Evolutionary conservation across 2,888 invertebrate genomes (phyloP), one percentile per base, ranked within the genome.

Genomic region (Vesta saturnalis): DNA sequence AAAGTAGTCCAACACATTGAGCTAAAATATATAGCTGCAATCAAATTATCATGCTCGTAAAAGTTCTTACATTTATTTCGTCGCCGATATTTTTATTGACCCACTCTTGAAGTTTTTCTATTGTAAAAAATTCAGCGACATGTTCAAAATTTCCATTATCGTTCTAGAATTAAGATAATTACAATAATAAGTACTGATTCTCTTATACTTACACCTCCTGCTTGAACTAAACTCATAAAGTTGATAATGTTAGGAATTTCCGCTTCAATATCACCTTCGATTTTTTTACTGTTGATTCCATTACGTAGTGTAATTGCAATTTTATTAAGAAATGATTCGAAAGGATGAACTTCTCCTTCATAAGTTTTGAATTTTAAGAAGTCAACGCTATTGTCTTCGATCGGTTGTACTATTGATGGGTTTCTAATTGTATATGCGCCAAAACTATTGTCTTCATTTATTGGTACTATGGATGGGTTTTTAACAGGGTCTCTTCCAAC

Each of bases 1-100:
- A 10, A 84, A 67, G 64, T 81, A 84, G n/a, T 80, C 77, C 6
- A 83, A 63, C 83, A 84, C 84, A 58, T 83, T 77, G 43, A 84
- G 68, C 84, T 83, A 64, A 49, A 77, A 79, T 15, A 14, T 19
- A 2, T 19, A 15, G 39, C n/a, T 8, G 22, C 23, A 18, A 39
- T 16, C 15, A 54, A 15, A 1, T n/a, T 22, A 21, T 55, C 2
- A 19, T 16, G 22, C 8, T 6, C n/a, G n/a, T n/a, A n/a, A n/a
- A n/a, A n/a, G n/a, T 60, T 65, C 39, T 39, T 66, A 66, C 69
- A n/a, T 60, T 54, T 19, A 60, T 60, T n/a, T 56, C 5, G 19
- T 55, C 12, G 0, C 66, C 67, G 1, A 61, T 8, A 21, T 57
- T 52, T 12, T 21, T 30, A 52, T 78, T 73, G 0, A 78, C 77